Base-by-base conservation (phyloP, 2,797 vertebrate species). In the Ctenosaura bakeri region DNA sequence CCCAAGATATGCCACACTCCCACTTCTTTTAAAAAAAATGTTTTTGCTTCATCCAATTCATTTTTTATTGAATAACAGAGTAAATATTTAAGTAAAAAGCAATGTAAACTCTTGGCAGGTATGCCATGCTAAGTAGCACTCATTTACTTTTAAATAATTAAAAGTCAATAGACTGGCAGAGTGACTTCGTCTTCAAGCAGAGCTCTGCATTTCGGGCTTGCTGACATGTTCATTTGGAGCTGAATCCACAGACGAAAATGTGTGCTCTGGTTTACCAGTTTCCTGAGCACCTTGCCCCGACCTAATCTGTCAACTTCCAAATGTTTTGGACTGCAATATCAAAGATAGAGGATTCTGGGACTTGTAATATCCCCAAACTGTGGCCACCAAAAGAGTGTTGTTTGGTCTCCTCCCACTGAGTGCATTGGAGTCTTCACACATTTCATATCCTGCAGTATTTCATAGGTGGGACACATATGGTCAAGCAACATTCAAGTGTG, bases 141-240 rank as follows among this genome's bases (percentile, higher is more conserved):
- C 94, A 95, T 94, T 96, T 96, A 93, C 91, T 95, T 95, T 95
- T 95, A 96, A 95, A 96, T 95, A 96, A 96, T 91, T 95, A 94
- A 95, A 97, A 96, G 94, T 95, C 94, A 95, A 94, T 92, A 92
- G 88, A 93, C 87, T 93, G 94, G 92, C 91, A 88, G 80, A 87
- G 73, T 59, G 2, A 90, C 94, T 90, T 83, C 89, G 91, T 95
- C 86, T 88, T 87, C 86, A 73, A 83, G 90, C 6, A 0, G 90
- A 77, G 71, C 74, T 46, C 1, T 0, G 88, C 64, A 85, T 89
- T 88, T 32, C 78, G 0, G 0, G 91, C 93, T 90, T 93, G 91
- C 89, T 89, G 93, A 50, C 22, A 0, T 90, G 91, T 93, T 92
- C 88, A 92, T 94, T 95, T 90, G 76, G 92, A 93, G 87, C 88